These are phyloP conservation scores for Ridgeia piscesae DNA, from an alignment of 1,140 invertebrate genomes.

Conservation along the genomic window DNA sequence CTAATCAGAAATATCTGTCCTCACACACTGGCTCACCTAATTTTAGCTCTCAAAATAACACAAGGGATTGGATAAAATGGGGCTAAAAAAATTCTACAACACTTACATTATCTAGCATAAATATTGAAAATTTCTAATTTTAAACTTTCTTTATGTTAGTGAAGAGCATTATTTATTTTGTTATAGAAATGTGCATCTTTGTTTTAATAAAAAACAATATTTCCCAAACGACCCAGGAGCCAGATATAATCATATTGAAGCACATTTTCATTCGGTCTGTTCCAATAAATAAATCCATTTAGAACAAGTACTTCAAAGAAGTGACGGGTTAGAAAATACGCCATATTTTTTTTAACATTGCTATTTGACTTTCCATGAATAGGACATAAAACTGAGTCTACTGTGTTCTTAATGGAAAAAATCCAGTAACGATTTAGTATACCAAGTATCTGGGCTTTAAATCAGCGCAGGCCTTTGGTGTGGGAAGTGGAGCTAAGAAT, in stretches of 20 bases:
- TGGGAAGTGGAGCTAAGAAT: background rate
- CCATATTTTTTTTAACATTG: background rate
- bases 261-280: background rate
- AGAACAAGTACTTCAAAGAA: background rate
- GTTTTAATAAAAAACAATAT: too few species aligned
- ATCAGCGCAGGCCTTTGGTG: background rate
- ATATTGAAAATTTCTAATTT: background rate
- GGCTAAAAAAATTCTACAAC: background rate
- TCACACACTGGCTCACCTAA: background rate
- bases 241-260: background rate
- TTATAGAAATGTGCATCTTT: too few species aligned
- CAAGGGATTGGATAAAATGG: background rate
- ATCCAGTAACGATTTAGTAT: background rate
- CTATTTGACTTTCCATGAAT: background rate
- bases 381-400: background rate
- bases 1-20: background rate
- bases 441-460: background rate
- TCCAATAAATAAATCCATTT: background rate
- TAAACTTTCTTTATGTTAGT: background rate
- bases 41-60: background rate
- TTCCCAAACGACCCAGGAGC: background rate
- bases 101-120: background rate
- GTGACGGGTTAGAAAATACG: background rate
- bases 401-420: background rate
- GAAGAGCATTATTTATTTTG: background rate